Base-by-base conservation (phyloP, 2,888 invertebrate species). In the Idaea biselata region DNA sequence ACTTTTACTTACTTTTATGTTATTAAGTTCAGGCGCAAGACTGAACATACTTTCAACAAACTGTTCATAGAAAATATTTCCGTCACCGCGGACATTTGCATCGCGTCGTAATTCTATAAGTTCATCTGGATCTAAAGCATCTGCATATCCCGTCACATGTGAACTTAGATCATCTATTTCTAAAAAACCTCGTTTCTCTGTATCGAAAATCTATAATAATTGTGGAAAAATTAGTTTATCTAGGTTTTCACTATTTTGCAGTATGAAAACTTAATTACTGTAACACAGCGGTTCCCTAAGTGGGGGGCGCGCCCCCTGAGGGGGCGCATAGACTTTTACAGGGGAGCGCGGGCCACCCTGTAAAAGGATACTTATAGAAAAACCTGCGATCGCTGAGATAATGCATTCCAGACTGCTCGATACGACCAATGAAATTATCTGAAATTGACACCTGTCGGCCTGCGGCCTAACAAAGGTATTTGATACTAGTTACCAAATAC, bases 81-180 rank as follows among this genome's bases (percentile, higher is more conserved):
- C 91, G 71, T 88, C 86, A 1, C 91, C 91, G 33, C 77, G 77
- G 3, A 87, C 81, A 67, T 91, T 86, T 4, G 87, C 88, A 71
- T 91, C 91, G 31, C 89, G 84, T 57, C 86, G 59, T 62, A 90
- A 67, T 80, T 91, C 91, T 57, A 68, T 62, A 5, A 73, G 70
- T 78, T 91, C 91, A 6, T 71, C 71, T 63, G 78, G 76, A 68
- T 69, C 71, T 61, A 86, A 90, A 8, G 70, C 65, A 66, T 89
- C 82, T 6, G 79, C 89, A 59, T 80, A 82, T 0, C 58, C 60
- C 7, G 78, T 85, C 0, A 88, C 80, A 44, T 91, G 83, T 1
- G 64, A 59, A 71, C 74, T 70, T 2, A 91, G 67, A 70, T 89
- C 82, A 61, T 89, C 86, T 16, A 86, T 67, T 61, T 88, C 89